These are phyloP conservation scores for Rhamphomyia laevipes DNA, from an alignment of 2,888 invertebrate species.

Conservation along the genomic window DNA sequence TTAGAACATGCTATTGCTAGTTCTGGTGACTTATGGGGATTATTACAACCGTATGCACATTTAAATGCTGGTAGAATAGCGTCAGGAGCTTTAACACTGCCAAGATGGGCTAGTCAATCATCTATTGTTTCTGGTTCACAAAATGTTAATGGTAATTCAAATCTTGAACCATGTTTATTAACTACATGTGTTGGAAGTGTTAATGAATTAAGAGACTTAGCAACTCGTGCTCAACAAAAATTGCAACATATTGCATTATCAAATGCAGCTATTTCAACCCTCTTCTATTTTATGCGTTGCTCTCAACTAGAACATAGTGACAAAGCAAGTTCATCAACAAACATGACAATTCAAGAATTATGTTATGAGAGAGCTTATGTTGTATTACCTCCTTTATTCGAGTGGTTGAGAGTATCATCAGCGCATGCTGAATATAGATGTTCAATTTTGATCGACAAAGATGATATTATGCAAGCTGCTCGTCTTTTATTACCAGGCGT, in stretches of 20 bases:
- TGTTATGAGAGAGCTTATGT: constrained; percentile 81
- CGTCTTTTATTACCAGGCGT: constrained; percentile 74
- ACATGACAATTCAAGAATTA: constrained; percentile 49
- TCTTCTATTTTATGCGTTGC: constrained; percentile 88
- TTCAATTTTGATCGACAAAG: constrained; percentile 65
- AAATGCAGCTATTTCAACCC: constrained; percentile 59
- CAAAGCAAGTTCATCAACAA: constrained; percentile 34
- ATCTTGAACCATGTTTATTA: constrained; percentile 57
- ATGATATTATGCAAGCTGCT: constrained; percentile 82
- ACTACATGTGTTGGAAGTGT: constrained; percentile 84
- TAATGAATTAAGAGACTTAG: constrained; percentile 62
- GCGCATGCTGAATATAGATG: constrained; percentile 74
- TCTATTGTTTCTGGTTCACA: constrained; percentile 45
- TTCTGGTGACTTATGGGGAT: constrained; percentile 80
- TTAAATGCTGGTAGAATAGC: constrained; percentile 79
- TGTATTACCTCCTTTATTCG: constrained; percentile 78
- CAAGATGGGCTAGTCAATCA: constrained; percentile 67
- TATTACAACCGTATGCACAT: constrained; percentile 83
- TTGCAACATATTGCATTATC: constrained; percentile 40
- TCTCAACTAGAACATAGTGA: constrained; percentile 68
- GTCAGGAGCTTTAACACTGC: constrained; percentile 73
- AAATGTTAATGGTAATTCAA: constrained; percentile 32
- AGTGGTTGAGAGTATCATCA: constrained; percentile 75
- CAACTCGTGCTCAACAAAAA: constrained; percentile 47
- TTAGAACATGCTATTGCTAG: constrained; percentile 76